Percentiles rank a stretch among this genome's conserved stretches.
phyloP scores from a whole-genome alignment of 2,797 vertebrate genomes.

The Potorous gilbertii region DNA sequence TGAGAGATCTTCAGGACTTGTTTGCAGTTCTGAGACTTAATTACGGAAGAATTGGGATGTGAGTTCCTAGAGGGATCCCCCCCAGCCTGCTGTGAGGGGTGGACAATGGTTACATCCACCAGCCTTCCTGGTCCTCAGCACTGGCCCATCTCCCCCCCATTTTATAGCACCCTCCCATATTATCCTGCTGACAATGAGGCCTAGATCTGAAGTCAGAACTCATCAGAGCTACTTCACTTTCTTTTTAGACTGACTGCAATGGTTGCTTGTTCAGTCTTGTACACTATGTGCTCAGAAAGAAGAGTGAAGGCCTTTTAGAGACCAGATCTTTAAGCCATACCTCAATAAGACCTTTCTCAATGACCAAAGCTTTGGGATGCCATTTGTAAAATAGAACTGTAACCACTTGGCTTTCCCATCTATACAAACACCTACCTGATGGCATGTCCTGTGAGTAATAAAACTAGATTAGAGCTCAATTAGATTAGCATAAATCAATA shows the following conservation, averaged over 20 bases:
- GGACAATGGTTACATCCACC: background rate
- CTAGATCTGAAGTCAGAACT: background rate
- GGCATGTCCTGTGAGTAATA: background rate
- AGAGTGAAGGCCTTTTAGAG: background rate
- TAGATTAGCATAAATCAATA: background rate
- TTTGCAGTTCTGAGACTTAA: background rate
- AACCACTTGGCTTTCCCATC: background rate
- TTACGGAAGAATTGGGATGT: background rate
- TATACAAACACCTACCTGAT: background rate
- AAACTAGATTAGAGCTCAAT: background rate
- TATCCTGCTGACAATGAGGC: background rate
- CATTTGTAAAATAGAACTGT: background rate
- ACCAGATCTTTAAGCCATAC: background rate
- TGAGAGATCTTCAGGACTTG: background rate
- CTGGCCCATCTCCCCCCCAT: background rate
- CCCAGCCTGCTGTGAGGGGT: slow-evolving; percentile 3
- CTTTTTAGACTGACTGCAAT: background rate
- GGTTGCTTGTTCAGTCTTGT: background rate
- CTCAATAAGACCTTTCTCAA: background rate
- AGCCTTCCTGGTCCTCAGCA: background rate
- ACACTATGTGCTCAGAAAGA: background rate
- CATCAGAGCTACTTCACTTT: background rate
- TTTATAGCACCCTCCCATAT: background rate
- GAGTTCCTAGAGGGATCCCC: background rate
- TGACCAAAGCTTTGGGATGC: background rate